Evolutionary conservation across 1,140 invertebrate genomes (phyloP).

Genomic region (Drosophila gunungcola): DNA sequence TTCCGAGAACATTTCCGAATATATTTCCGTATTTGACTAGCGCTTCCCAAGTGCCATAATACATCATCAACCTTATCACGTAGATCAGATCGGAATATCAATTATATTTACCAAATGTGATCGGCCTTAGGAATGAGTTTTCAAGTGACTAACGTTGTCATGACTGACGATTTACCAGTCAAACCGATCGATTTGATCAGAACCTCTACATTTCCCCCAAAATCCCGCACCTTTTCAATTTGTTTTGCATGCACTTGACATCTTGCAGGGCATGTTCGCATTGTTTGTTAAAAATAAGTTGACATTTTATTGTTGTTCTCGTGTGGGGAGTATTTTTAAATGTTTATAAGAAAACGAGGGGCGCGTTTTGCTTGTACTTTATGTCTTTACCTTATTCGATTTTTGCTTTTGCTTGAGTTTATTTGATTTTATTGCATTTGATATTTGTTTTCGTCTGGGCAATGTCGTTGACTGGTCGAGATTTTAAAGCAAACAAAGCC

Average conservation of each 20-base stretch:
- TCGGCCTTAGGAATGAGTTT: conserved; percentile 21
- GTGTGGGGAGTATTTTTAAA: conserved; percentile 37
- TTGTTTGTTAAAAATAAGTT: conserved; percentile 55
- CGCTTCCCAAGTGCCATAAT: conserved; percentile 25
- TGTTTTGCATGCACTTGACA: conserved; percentile 55
- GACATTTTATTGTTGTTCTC: conserved; percentile 52
- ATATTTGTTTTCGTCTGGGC: conserved; percentile 41
- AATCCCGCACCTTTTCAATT: conserved; percentile 8
- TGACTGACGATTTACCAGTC: conserved; percentile 11
- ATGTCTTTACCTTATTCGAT: conserved; percentile 26
- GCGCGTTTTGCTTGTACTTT: conserved; percentile 27
- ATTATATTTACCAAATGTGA: conserved; percentile 13
- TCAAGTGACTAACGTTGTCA: conserved; percentile 23
- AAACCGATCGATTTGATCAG: conserved; percentile 18
- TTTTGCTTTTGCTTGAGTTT: conserved; percentile 7
- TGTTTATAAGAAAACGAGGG: conserved; percentile 40
- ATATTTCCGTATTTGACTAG: conserved; percentile 24
- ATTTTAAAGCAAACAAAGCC: conserved; percentile 25
- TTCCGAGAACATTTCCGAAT: background rate
- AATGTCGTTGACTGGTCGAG: conserved; percentile 43
- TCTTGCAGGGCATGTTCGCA: conserved; percentile 41
- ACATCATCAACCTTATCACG: conserved; percentile 36
- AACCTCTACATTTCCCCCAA: background rate
- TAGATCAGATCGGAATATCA: conserved; percentile 18
- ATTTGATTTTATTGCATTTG: conserved; percentile 4